Evolutionary conservation across 2,888 invertebrate species (phyloP), one percentile per base, ranked within the genome.

Genomic region (Dugesia japonica): DNA sequence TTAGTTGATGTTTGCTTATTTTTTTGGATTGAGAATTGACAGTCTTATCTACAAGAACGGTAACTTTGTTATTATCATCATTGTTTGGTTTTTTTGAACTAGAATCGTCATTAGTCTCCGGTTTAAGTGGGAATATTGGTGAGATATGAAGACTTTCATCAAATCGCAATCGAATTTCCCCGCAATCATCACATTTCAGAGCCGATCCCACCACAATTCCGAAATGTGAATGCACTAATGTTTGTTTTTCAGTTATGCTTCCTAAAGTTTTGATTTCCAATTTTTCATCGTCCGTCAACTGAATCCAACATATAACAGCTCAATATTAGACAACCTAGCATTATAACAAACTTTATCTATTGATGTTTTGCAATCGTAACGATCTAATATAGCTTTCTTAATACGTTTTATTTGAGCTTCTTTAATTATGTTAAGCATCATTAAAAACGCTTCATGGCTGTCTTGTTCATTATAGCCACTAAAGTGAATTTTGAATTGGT

Each of bases 361-460:
- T 9, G n/a, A 20, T 23, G n/a, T 56, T 23, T 20, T n/a, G 56
- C 56, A 56, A 56, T 56, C 23, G n/a, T 20, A 56, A 20, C 17
- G 7, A 20, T 56, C 56, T 4, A 56, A n/a, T 4, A 56, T 56
- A 1, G 56, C 56, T 56, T 56, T 56, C 56, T n/a, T 56, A 23
- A 56, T 56, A 4, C 56, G 56, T n/a, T 56, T 56, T 23, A 56
- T 23, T 56, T 56, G 56, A 56, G 56, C 56, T 23, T 56, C 56
- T 56, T 56, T 56, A 7, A 56, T 56, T 4, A 56, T 23, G 23
- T 56, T 56, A 9, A 56, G n/a, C 56, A 23, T 56, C n/a, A 56
- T n/a, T n/a, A 56, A n/a, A 56, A 56, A 56, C 9, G 56, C 56
- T 4, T 56, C 56, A n/a, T 56, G 56, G n/a, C 56, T 56, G 56